Base-by-base conservation (phyloP, 2,888 invertebrate genomes). In the Temnothorax rugatulus region DNA sequence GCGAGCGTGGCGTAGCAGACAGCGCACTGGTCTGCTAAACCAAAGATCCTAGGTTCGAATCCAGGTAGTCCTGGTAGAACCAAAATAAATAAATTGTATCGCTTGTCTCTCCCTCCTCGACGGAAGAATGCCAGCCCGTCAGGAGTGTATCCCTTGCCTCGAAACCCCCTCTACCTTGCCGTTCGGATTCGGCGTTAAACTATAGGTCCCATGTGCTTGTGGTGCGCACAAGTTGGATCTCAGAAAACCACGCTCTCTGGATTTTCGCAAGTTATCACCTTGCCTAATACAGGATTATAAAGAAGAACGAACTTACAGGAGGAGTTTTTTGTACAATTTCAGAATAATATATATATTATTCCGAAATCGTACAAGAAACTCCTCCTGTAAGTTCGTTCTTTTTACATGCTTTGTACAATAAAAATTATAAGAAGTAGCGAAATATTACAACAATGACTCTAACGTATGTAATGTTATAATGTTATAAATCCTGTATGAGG, bases 251-350 rank as follows among this genome's bases (percentile, higher is more conserved):
- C 97, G 0, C 95, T 99, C 9, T 97, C 99, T 11, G 99, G 99
- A 0, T 99, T 99, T 95, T 99, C 99, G 0, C 98, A 99, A 95
- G 97, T 98, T 0, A 97, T 98, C 4, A 97, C 98, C 89, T 95
- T 99, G 88, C 99, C 99, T 0, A 99, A 99, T 93, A 99, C 99
- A 0, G 99, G 99, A 11, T 99, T 98, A n/a, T n/a, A n/a, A 29
- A 29, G 50, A 69, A 34, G 47, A 50, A 9, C 4, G 8, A 83
- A 95, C 96, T 96, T 96, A 98, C 98, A 2, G 99, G 98, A 50
- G 99, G 97, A 25, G 99, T 97, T 89, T 98, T 98, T 95, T 99
- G 99, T 0, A 99, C 99, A 88, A 99, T 97, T 90, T 98, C 98
- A 57, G 98, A 98, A 95, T 98, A 98, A 95, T 98, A 99, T 93